Percentiles rank a stretch among this genome's conserved stretches.
phyloP scores from a whole-genome alignment of 2,888 invertebrate genomes.

The Auanema freiburgensis region DNA sequence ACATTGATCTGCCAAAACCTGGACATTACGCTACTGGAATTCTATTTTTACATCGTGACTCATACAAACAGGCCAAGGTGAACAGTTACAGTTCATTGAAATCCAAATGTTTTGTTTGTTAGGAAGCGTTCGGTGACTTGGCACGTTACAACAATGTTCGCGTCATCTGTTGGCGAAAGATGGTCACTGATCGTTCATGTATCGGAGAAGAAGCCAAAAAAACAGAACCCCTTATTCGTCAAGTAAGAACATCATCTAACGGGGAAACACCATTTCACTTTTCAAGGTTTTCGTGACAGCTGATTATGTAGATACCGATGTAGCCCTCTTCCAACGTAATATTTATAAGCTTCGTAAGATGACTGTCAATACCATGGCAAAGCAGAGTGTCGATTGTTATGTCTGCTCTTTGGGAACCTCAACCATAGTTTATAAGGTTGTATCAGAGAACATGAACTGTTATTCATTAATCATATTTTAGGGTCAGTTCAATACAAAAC shows the following conservation, averaged over 20 bases:
- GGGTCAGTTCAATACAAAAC: conserved; percentile 92
- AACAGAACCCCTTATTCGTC: conserved; percentile 92
- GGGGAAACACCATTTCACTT: neutral
- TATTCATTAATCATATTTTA: conserved; percentile 35
- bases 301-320: conserved; percentile 71
- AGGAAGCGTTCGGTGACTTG: conserved; percentile 77
- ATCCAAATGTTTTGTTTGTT: neutral
- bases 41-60: conserved; percentile 78
- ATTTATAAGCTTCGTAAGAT: conserved; percentile 90
- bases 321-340: conserved; percentile 70
- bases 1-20: conserved; percentile 79
- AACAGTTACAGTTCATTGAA: neutral
- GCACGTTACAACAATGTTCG: conserved; percentile 79
- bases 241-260: conserved; percentile 73
- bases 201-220: conserved; percentile 90
- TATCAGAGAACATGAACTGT: neutral
- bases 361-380: conserved; percentile 83
- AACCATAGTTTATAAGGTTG: conserved; percentile 87
- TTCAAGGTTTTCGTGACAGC: conserved; percentile 70
- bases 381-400: conserved; percentile 86
- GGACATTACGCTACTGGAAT: conserved; percentile 95
- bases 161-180: conserved; percentile 90
- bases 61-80: conserved; percentile 63
- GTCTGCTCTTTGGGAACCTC: conserved; percentile 89
- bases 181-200: conserved; percentile 82